phyloP scores from a whole-genome alignment of 2,797 vertebrate genomes.

The Ctenochaetus hawaiiensis region DNA sequence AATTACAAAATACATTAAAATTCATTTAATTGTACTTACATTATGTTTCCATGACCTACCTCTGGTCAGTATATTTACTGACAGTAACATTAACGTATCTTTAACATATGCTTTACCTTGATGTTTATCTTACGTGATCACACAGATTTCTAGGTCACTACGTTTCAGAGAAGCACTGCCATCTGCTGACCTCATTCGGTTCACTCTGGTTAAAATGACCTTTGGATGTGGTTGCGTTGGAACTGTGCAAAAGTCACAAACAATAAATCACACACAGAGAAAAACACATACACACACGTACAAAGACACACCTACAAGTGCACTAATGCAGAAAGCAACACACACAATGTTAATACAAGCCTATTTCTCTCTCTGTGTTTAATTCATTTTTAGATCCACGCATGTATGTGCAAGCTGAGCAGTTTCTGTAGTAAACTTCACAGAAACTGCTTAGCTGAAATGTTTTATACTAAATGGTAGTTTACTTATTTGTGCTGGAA shows the following conservation, averaged over 20 bases:
- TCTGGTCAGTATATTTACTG: not conserved
- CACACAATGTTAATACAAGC: not conserved
- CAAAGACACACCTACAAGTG: too few relatives aligned
- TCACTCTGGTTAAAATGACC: constrained; percentile 34
- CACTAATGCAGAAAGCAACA: not conserved
- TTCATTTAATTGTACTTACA: not conserved
- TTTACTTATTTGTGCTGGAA: not conserved
- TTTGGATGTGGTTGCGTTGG: constrained; percentile 49
- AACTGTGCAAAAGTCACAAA: constrained; percentile 52
- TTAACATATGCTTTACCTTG: not conserved
- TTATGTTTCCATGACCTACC: not conserved
- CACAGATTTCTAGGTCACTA: constrained; percentile 2
- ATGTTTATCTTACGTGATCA: not conserved
- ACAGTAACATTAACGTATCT: not conserved
- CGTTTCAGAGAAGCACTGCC: not conserved
- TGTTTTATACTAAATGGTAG: too few relatives aligned
- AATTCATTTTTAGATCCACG: too few relatives aligned
- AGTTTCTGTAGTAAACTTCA: too few relatives aligned
- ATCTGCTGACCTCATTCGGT: not conserved
- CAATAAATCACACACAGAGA: not conserved
- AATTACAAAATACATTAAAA: not conserved
- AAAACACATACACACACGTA: not conserved
- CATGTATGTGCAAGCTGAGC: too few relatives aligned
- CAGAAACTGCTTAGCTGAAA: too few relatives aligned
- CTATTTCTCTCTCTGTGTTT: too few relatives aligned